phyloP scores from a whole-genome alignment of 2,888 invertebrate genomes.

The Eristalis intricaria region DNA sequence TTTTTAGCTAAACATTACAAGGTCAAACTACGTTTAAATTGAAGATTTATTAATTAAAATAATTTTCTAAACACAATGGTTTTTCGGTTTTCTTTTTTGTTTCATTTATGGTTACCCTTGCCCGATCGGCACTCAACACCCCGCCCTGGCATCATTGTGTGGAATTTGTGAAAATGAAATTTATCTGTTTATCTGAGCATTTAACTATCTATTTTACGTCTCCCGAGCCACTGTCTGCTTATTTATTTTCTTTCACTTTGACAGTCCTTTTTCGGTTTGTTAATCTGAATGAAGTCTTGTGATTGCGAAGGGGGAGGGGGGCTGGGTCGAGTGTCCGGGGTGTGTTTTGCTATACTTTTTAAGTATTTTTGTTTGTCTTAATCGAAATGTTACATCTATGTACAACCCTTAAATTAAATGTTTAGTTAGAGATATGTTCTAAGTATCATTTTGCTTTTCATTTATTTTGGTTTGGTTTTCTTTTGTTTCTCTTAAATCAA shows the following conservation, averaged over 20 bases:
- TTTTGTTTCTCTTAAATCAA: not conserved
- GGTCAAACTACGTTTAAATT: slow-evolving; percentile 61
- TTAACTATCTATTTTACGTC: slow-evolving; percentile 59
- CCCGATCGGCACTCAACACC: not conserved
- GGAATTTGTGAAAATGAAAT: not conserved
- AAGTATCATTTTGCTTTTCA: not conserved
- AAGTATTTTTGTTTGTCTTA: slow-evolving; percentile 46
- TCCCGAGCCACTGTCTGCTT: slow-evolving; percentile 4
- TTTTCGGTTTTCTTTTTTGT: not conserved
- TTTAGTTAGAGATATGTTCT: slow-evolving; percentile 60
- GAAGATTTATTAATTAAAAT: slow-evolving; percentile 60
- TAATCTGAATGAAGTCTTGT: slow-evolving; percentile 19
- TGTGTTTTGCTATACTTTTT: slow-evolving; percentile 50
- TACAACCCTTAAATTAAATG: slow-evolving; percentile 67
- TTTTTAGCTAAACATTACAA: slow-evolving; percentile 57
- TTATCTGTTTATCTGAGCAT: slow-evolving; percentile 42
- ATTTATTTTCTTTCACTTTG: not conserved
- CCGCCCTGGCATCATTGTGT: slow-evolving; percentile 2
- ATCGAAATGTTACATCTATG: slow-evolving; percentile 55
- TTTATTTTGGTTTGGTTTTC: not conserved
- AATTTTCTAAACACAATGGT: slow-evolving; percentile 49
- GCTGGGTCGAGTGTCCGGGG: not conserved
- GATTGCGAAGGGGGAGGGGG: slow-evolving; percentile 6
- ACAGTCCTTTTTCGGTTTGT: slow-evolving; percentile 4
- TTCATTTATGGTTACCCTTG: not conserved